phyloP scores from a whole-genome alignment of 2,797 vertebrate genomes.

The Anisognathus igniventris region DNA sequence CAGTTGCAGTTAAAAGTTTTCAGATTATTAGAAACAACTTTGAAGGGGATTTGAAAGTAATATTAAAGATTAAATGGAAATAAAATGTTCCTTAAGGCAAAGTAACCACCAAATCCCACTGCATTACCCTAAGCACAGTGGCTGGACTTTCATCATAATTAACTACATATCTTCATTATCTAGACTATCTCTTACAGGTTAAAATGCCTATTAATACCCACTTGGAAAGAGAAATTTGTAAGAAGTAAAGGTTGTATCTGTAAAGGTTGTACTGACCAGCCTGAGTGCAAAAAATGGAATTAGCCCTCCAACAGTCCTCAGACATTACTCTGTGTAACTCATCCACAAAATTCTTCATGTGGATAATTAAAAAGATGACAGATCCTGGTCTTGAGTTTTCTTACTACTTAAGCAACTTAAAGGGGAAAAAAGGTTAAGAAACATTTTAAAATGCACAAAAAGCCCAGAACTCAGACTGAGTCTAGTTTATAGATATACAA shows the following conservation, averaged over 20 bases:
- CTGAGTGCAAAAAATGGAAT: neutral
- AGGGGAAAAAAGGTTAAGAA: neutral
- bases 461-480: neutral
- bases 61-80: slow-evolving; percentile 50
- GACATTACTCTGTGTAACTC: neutral
- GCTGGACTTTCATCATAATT: slow-evolving; percentile 21
- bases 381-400: neutral
- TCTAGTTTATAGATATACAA: neutral
- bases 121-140: neutral
- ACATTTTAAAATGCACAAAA: neutral
- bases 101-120: slow-evolving; percentile 8
- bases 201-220: slow-evolving; percentile 23
- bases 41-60: slow-evolving; percentile 49
- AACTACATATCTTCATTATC: slow-evolving; percentile 18
- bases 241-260: neutral
- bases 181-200: neutral
- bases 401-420: neutral
- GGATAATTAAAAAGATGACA: neutral
- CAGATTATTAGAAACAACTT: slow-evolving; percentile 20
- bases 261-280: neutral
- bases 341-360: neutral
- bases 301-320: neutral
- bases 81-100: slow-evolving; percentile 39
- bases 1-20: slow-evolving; percentile 4
- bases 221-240: neutral